These are phyloP conservation scores for Scolopax rusticola DNA, from an alignment of 2,797 vertebrate species.

Conservation along the genomic window DNA sequence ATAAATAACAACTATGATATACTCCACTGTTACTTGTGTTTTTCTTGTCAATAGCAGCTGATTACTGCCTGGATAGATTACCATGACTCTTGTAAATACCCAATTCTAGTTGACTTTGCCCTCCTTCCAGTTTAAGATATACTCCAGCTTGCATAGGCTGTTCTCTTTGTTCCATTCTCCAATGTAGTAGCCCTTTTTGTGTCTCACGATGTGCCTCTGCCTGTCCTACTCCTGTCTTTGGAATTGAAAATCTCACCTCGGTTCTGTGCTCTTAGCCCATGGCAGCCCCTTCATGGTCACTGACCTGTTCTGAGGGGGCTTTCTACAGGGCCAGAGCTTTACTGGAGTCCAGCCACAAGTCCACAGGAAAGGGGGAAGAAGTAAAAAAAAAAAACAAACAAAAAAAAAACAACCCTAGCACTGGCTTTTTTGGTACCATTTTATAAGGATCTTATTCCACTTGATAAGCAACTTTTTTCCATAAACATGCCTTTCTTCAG, in stretches of 20 bases:
- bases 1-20: not conserved
- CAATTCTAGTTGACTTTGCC: not conserved
- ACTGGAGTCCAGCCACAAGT: not conserved
- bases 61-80: not conserved
- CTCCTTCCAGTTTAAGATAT: not conserved
- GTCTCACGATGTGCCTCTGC: fast-evolving
- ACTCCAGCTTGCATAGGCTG: not conserved
- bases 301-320: not conserved
- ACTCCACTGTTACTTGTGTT: not conserved
- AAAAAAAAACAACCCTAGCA: no score
- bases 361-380: not conserved
- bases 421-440: not conserved
- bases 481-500: not conserved
- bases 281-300: not conserved
- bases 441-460: not conserved
- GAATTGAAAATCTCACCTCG: not conserved
- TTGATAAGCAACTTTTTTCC: not conserved
- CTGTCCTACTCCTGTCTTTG: not conserved
- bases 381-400: not conserved
- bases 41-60: not conserved
- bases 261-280: not conserved
- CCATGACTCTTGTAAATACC: not conserved
- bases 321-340: not conserved
- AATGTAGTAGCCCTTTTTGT: not conserved
- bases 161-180: not conserved